Evolutionary conservation across 2,888 invertebrate genomes (phyloP).

Genomic region (Deilephila elpenor): DNA sequence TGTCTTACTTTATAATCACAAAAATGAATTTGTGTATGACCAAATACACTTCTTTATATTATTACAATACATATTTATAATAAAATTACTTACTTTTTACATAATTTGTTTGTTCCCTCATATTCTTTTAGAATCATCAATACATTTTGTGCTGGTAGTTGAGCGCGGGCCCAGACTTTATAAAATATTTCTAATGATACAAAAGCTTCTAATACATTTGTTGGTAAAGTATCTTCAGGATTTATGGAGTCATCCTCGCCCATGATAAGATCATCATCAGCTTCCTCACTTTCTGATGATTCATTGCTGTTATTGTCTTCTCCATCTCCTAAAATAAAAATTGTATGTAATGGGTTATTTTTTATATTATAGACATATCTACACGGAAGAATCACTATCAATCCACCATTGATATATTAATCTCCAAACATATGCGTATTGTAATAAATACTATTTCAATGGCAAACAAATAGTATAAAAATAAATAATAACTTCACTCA

Average conservation of each 20-base stretch:
- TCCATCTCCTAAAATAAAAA: slow-evolving; percentile 51
- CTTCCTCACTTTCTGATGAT: slow-evolving; percentile 71
- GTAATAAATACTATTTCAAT: no score
- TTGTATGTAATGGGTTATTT: slow-evolving; percentile 1
- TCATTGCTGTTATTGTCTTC: slow-evolving; percentile 60
- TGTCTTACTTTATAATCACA: no score
- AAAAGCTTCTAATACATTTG: slow-evolving; percentile 86
- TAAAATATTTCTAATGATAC: slow-evolving; percentile 84
- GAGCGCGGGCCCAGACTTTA: slow-evolving; percentile 84
- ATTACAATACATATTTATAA: neutral
- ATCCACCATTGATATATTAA: no score
- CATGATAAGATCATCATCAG: slow-evolving; percentile 72
- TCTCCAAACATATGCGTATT: no score
- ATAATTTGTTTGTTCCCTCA: slow-evolving; percentile 74
- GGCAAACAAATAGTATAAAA: no score
- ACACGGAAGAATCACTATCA: no score
- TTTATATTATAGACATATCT: no score
- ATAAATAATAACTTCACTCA: no score
- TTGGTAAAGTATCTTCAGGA: slow-evolving; percentile 79
- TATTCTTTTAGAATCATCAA: slow-evolving; percentile 80
- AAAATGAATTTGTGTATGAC: neutral
- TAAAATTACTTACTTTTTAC: slow-evolving; percentile 74
- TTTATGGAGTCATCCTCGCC: slow-evolving; percentile 69
- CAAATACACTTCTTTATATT: neutral
- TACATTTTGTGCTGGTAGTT: slow-evolving; percentile 83